A percentile compares a stretch with the other conserved stretches of the same genome.
Conservation (phyloP, 2,797 vertebrate species). For the Enteromius treurensis region DNA sequence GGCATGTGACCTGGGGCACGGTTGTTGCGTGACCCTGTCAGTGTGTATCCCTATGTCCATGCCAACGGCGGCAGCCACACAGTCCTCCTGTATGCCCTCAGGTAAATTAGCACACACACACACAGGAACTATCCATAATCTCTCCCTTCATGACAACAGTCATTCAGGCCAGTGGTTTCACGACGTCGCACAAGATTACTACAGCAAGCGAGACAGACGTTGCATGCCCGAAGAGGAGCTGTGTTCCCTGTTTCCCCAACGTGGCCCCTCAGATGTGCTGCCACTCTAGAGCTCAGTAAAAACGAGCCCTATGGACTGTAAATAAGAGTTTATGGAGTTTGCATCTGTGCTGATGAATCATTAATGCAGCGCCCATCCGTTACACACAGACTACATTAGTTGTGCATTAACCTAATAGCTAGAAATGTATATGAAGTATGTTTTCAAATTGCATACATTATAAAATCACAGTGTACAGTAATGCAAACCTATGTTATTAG, state of each 20-base stretch:
- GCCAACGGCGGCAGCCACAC: slow-evolving; percentile 30
- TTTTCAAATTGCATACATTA: neutral
- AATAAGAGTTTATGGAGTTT: slow-evolving; percentile 5
- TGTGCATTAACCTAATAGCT: slow-evolving; percentile 39
- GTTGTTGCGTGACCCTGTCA: slow-evolving; percentile 43
- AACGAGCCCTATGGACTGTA: neutral
- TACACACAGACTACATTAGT: slow-evolving; percentile 17
- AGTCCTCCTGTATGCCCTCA: slow-evolving; percentile 43
- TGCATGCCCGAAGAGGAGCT: slow-evolving; percentile 28
- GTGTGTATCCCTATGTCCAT: slow-evolving; percentile 22
- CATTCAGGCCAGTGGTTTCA: slow-evolving; percentile 55
- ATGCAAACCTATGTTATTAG: slow-evolving; percentile 5
- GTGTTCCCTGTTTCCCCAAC: neutral
- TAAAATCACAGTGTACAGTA: slow-evolving; percentile 9
- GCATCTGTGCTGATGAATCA: slow-evolving; percentile 14
- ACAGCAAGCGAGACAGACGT: slow-evolving; percentile 34
- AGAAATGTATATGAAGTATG: neutral
- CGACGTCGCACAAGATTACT: slow-evolving; percentile 45
- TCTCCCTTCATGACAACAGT: slow-evolving; percentile 53
- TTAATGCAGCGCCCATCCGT: slow-evolving; percentile 29
- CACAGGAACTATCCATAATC: slow-evolving; percentile 23
- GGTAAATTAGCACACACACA: slow-evolving; percentile 29
- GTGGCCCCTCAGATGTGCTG: neutral
- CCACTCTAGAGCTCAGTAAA: slow-evolving; percentile 21
- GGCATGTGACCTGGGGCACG: slow-evolving; percentile 36